phyloP scores from a whole-genome alignment of 1,140 invertebrate species.

The Platorchestia sp. region DNA sequence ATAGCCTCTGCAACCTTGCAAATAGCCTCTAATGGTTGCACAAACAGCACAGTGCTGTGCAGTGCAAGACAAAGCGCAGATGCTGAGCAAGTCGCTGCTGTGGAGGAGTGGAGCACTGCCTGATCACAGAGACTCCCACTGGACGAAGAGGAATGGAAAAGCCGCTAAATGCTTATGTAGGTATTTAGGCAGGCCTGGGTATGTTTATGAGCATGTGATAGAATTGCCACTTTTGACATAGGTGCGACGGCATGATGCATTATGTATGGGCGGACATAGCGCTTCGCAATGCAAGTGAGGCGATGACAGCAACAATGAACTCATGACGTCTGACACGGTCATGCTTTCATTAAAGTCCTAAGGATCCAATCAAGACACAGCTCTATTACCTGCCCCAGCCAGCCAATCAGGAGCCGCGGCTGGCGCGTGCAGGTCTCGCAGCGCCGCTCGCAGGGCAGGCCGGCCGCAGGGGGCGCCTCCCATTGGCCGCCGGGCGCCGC shows the following conservation, averaged over 20 bases:
- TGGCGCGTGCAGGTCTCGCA: conserved; percentile 1
- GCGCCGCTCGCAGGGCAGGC: conserved; percentile 6
- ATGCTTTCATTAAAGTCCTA: conserved; percentile 66
- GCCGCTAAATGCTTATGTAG: no score
- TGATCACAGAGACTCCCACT: no score
- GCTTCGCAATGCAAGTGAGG: neutral
- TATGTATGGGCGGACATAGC: neutral
- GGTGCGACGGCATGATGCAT: neutral
- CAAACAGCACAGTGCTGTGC: no score
- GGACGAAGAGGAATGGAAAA: no score
- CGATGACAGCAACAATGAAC: conserved; percentile 66
- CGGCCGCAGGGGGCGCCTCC: neutral
- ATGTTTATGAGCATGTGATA: neutral
- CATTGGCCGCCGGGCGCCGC: neutral
- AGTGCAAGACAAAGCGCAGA: no score
- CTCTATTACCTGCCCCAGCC: conserved; percentile 63
- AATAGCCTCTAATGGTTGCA: no score
- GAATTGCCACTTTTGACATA: neutral
- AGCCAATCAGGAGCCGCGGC: conserved; percentile 58
- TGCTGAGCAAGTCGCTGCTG: no score
- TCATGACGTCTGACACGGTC: conserved; percentile 66
- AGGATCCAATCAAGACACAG: conserved; percentile 65
- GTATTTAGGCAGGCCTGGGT: no score
- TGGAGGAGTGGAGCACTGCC: no score
- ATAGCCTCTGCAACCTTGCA: no score